These are phyloP conservation scores for Pomatorhinus ruficollis DNA, from an alignment of 2,113 vertebrate species.

Conservation along the genomic window DNA sequence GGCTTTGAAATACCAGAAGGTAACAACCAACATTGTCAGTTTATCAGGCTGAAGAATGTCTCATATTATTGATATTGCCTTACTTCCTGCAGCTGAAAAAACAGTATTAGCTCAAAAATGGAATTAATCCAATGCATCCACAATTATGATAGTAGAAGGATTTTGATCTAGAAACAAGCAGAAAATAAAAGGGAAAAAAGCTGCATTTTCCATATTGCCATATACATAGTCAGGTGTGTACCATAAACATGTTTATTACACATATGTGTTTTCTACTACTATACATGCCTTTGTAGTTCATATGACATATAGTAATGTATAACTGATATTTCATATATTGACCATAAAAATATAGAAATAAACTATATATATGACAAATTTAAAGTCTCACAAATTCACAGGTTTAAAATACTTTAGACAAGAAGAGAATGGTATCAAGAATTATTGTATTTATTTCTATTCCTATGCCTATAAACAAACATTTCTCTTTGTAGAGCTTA, in stretches of 20 bases:
- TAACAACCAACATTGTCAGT: background rate
- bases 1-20: background rate
- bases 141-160: background rate
- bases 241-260: background rate
- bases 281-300: background rate
- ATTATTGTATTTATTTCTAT: background rate
- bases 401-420: background rate
- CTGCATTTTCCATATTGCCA: background rate
- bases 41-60: background rate
- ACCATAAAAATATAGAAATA: background rate
- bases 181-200: background rate
- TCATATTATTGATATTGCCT: background rate
- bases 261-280: background rate
- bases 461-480: background rate
- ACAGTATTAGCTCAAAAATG: background rate
- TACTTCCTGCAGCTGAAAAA: background rate
- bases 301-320: background rate
- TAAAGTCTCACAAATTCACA: background rate
- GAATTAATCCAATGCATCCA: background rate
- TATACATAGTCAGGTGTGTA: background rate
- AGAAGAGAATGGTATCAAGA: background rate
- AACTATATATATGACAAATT: background rate
- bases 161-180: background rate
- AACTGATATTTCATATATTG: background rate
- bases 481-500: background rate